Base-by-base conservation (phyloP, 2,797 vertebrate genomes). In the Myiothlypis coronata region DNA sequence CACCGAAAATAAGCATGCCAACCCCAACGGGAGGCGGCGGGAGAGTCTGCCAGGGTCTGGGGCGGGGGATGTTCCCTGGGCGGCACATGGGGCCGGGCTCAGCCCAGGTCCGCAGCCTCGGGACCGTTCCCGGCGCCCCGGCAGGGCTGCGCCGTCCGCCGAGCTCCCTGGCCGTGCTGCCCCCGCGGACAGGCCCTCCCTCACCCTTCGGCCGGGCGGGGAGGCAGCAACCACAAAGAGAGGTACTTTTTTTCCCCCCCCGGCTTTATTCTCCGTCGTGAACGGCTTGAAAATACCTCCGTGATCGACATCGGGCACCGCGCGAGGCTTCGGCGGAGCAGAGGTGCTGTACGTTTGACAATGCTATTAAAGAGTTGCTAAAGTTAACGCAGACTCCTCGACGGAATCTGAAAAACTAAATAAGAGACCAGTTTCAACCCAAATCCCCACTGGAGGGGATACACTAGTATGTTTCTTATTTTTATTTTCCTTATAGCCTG, bases 401-500 rank as follows among this genome's bases (percentile, higher is more conserved):
- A 93, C 93, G 89, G 94, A 87, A 97, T 96, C 88, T 81, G 83
- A 83, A 80, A 88, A 49, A 59, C 67, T 71, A 49, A 71, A 35
- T 57, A 87, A 59, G 56, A 69, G 55, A 82, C 67, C 32, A 6
- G 70, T 78, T 93, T 89, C 77, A 74, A 72, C 30, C 74, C 46
- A 30, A 55, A 52, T 96, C 83, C 93, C 79, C 92, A 88, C 83
- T 84, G 70, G 50, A 94, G 87, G 93, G 94, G 83, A 91, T 70
- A 86, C 93, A 77, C 85, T 78, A 95, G 96, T 87, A 96, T 97
- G 95, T 96, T 95, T 96, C 92, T 96, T 95, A 96, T 97, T 97
- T 96, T 96, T 94, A 93, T 96, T 86, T 74, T 90, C 83, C 97
- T 97, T 94, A 98, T 94, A 94, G 93, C 97, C 97, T 98, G 97